Evolutionary conservation across 1,140 invertebrate genomes (phyloP), one percentile per base, ranked within the genome.

Genomic region (Ceratosolen solmsi): DNA sequence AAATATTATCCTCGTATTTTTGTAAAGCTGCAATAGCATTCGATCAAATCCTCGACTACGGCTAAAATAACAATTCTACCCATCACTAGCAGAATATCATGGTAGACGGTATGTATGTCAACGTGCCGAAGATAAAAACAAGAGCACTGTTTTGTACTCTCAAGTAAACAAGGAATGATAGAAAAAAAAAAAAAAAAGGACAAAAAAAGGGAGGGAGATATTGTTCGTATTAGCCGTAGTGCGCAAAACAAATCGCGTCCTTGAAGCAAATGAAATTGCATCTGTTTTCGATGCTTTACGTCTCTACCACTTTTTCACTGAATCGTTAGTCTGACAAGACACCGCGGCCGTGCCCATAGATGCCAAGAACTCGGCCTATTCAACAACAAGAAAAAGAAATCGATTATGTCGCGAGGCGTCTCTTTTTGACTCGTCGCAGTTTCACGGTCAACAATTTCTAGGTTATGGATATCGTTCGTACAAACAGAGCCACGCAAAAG

Each of bases 221-320:
- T 60, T 30, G 11, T 60, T 60, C 8, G n/a, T 60, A 20, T 1
- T 17, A 3, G 22, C 0, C 30, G 13, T 27, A 1, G 22, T 60
- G 75, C 75, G 73, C 25, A 38, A 74, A 75, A 75, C 33, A 60
- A 60, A 75, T 60, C 54, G 36, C 60, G 72, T 30, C 72, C 72
- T 56, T 75, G 72, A 75, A 46, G n/a, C 38, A 51, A 56, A 68
- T 68, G 2, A 68, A 68, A 56, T 65, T 41, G 79, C 72, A 65
- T 60, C 46, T 38, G 54, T 60, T 60, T 41, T 41, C 2, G n/a
- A 41, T 20, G 13, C 27, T 63, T 33, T 63, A 33, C 1, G 0
- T 63, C 33, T n/a, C 1, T 0, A 17, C 4, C 0, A 36, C 15
- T 4, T 4, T 13, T 9, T 3, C 9, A 9, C 33, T 36, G 30